Conservation (phyloP, 2,113 vertebrate species). For the Mirounga angustirostris region DNA sequence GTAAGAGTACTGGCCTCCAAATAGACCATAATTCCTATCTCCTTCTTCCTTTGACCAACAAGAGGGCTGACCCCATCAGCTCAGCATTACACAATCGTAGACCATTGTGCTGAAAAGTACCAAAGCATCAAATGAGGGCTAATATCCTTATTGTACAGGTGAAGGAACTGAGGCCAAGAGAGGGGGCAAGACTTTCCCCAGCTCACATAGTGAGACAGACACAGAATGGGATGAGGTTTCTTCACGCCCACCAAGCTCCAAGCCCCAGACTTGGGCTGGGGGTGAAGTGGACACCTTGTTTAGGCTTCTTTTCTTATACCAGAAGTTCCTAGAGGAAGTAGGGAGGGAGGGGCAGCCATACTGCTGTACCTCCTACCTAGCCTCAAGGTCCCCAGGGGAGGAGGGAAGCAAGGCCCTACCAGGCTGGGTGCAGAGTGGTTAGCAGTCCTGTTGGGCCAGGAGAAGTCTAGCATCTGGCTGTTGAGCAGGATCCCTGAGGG, state of each 20-base stretch:
- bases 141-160: slow-evolving; percentile 7
- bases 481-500: slow-evolving; percentile 96
- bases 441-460: slow-evolving; percentile 94
- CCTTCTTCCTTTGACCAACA: neutral
- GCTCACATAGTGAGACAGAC: neutral
- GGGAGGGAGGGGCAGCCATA: neutral
- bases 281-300: slow-evolving; percentile 21
- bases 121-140: neutral
- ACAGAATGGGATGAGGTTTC: neutral
- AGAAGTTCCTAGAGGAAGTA: neutral
- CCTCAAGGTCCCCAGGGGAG: neutral
- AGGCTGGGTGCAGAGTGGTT: slow-evolving; percentile 86
- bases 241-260: neutral
- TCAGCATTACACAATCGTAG: neutral
- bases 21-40: neutral
- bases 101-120: neutral
- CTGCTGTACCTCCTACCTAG: neutral
- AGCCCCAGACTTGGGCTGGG: neutral
- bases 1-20: neutral
- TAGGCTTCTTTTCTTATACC: slow-evolving; percentile 13
- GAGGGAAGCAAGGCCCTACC: slow-evolving; percentile 85
- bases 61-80: neutral
- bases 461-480: slow-evolving; percentile 98
- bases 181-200: neutral
- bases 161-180: slow-evolving; percentile 19